Evolutionary conservation across 2,888 invertebrate genomes (phyloP).

Genomic region (Oscheius sp.): DNA sequence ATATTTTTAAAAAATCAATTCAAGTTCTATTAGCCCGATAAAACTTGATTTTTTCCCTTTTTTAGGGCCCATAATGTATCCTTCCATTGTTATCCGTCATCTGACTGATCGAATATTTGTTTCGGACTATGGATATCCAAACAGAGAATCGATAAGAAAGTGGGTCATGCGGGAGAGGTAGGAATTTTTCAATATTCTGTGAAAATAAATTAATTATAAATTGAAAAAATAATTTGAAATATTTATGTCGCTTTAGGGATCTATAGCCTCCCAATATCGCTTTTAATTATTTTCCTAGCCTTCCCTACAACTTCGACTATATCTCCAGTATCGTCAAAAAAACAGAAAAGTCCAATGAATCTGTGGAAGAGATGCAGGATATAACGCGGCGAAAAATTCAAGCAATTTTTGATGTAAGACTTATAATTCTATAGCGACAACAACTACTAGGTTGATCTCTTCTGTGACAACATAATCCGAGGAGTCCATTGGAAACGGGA

Average conservation of each 20-base stretch:
- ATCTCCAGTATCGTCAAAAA: neutral
- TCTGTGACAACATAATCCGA: neutral
- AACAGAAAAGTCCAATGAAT: neutral
- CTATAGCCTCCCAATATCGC: too few relatives aligned
- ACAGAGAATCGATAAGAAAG: neutral
- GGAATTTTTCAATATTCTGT: neutral
- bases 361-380: neutral
- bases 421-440: neutral
- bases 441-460: neutral
- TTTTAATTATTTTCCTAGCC: too few relatives aligned
- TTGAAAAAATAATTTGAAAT: neutral
- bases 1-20: too few relatives aligned
- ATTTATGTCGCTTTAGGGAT: too few relatives aligned
- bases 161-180: neutral
- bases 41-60: neutral
- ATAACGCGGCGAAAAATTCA: neutral
- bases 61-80: neutral
- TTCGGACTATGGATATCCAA: neutral
- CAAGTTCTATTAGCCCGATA: too few relatives aligned
- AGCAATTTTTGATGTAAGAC: neutral
- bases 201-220: neutral
- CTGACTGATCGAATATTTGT: neutral
- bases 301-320: neutral
- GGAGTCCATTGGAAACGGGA: neutral
- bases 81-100: neutral